Evolutionary conservation across 2,113 vertebrate species (phyloP).

Genomic region (Saccopteryx leptura): DNA sequence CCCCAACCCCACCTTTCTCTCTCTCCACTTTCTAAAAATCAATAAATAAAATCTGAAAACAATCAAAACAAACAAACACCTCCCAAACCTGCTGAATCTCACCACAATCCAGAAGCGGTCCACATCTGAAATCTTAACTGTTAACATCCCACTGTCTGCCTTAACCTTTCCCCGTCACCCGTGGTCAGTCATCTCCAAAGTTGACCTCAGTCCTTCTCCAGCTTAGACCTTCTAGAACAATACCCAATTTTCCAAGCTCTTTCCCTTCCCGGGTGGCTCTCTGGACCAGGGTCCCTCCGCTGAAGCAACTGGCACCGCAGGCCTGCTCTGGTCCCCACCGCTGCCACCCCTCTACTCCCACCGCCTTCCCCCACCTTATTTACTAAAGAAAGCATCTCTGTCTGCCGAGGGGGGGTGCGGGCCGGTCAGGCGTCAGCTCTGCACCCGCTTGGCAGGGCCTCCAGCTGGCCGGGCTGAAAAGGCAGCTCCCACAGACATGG

Average conservation of each 20-base stretch:
- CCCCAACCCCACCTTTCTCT: too few species aligned
- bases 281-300: not conserved
- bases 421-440: not conserved
- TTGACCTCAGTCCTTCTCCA: conserved; percentile 21
- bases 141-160: not conserved
- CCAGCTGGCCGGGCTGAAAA: conserved; percentile 12
- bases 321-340: not conserved
- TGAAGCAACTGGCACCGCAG: not conserved
- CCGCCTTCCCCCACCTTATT: not conserved
- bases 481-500: not conserved
- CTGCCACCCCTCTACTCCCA: conserved; percentile 5
- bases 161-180: conserved; percentile 40
- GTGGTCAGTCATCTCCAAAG: conserved; percentile 7
- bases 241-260: not conserved
- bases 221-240: conserved; percentile 7
- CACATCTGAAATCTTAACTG: conserved; percentile 18
- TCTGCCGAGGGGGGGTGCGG: not conserved
- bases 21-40: too few species aligned
- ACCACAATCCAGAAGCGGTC: conserved; percentile 24
- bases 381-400: not conserved
- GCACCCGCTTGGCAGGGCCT: not conserved
- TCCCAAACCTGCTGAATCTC: not conserved
- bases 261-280: conserved; percentile 11
- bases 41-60: too few species aligned
- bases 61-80: too few species aligned